A percentile compares a stretch with the other conserved stretches of the same genome.
Evolutionary conservation across 2,888 invertebrate species (phyloP).

Genomic region (Drosophila suboccidentalis): DNA sequence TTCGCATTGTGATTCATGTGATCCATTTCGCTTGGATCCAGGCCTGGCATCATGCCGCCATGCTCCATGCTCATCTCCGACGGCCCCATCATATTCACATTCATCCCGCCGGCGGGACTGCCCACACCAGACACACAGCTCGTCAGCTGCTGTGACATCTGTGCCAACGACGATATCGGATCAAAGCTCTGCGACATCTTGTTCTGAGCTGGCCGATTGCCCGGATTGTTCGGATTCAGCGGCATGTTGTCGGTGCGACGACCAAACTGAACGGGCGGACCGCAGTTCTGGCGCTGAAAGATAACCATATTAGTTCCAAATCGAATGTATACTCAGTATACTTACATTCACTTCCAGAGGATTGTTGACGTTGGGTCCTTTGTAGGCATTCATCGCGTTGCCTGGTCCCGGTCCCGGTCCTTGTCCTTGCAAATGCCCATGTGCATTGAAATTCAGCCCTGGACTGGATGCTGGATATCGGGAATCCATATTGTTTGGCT

Average conservation of each 20-base stretch:
- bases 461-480: slow-evolving; percentile 83
- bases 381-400: slow-evolving; percentile 63
- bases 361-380: slow-evolving; percentile 60
- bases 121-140: slow-evolving; percentile 88
- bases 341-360: slow-evolving; percentile 53
- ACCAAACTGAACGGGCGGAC: slow-evolving; percentile 77
- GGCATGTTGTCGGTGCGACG: slow-evolving; percentile 88
- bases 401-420: slow-evolving; percentile 43
- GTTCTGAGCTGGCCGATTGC: slow-evolving; percentile 87
- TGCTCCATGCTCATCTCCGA: slow-evolving; percentile 80
- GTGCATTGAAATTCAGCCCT: slow-evolving; percentile 79
- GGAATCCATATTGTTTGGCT: slow-evolving; percentile 72
- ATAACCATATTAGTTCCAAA: neutral
- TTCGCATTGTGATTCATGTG: slow-evolving; percentile 73
- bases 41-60: slow-evolving; percentile 69
- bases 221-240: slow-evolving; percentile 88
- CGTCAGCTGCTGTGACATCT: slow-evolving; percentile 97
- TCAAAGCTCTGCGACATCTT: slow-evolving; percentile 91
- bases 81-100: slow-evolving; percentile 62
- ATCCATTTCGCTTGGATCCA: slow-evolving; percentile 84
- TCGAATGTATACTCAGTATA: neutral
- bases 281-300: slow-evolving; percentile 70
- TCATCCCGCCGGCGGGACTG: slow-evolving; percentile 70
- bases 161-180: slow-evolving; percentile 96
- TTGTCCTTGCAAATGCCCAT: slow-evolving; percentile 61